Evolutionary conservation across 1,140 invertebrate species (phyloP).

Genomic region (Diprion similis): DNA sequence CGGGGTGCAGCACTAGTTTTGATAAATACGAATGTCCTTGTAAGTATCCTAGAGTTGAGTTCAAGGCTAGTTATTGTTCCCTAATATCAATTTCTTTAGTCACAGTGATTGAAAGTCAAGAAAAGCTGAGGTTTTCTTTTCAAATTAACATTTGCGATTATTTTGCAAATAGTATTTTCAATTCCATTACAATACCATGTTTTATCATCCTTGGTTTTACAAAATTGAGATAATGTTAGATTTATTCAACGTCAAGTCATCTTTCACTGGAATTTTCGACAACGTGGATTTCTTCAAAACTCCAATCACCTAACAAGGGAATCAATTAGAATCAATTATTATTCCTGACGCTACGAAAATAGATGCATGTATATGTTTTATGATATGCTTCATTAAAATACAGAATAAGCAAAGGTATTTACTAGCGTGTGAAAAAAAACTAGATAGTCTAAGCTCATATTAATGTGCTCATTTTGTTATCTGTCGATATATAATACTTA

Average conservation of each 20-base stretch:
- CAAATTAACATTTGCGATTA: not conserved
- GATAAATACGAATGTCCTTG: constrained; percentile 57
- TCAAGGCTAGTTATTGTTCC: not conserved
- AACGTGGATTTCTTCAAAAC: no score
- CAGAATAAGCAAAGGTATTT: not conserved
- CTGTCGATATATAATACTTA: constrained; percentile 3
- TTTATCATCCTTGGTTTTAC: no score
- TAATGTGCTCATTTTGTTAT: constrained; percentile 9
- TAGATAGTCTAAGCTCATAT: not conserved
- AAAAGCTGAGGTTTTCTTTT: no score
- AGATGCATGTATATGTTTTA: no score
- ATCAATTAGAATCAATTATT: no score
- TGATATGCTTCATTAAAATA: not conserved
- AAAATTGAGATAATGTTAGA: no score
- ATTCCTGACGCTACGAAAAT: no score
- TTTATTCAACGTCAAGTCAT: not conserved
- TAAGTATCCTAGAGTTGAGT: constrained; percentile 42
- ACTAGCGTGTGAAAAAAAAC: not conserved
- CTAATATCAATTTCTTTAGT: not conserved
- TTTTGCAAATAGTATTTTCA: not conserved
- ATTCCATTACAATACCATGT: no score
- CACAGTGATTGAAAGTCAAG: no score
- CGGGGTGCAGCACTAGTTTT: constrained; percentile 60
- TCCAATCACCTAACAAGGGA: no score
- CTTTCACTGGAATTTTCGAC: no score